Evolutionary conservation across 2,113 vertebrate genomes (phyloP).

Genomic region (Chloropsis hardwickii): DNA sequence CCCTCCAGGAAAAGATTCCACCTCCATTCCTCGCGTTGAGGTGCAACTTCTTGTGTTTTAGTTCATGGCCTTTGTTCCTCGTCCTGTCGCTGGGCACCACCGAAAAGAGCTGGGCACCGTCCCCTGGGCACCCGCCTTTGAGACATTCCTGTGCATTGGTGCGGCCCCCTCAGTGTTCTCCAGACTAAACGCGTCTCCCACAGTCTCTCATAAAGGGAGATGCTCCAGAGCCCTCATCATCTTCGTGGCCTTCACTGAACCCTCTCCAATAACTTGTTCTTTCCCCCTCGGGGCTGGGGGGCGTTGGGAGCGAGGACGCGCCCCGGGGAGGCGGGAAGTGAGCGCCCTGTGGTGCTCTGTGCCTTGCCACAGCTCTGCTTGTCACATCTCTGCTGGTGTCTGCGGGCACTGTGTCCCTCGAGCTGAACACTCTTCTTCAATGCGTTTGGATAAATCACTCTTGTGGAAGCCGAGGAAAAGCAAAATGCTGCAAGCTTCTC

Average conservation of each 20-base stretch:
- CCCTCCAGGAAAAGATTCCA: not conserved
- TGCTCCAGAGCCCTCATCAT: not conserved
- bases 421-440: rapidly evolving
- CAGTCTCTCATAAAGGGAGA: not conserved
- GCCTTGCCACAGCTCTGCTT: rapidly evolving
- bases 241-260: not conserved
- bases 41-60: not conserved
- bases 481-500: rapidly evolving
- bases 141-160: too few relatives aligned
- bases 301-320: rapidly evolving
- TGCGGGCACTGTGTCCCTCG: rapidly evolving
- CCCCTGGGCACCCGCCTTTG: not conserved
- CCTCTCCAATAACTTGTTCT: not conserved
- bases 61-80: not conserved
- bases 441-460: rapidly evolving
- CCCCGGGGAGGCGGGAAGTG: too few relatives aligned
- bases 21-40: not conserved
- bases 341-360: not conserved
- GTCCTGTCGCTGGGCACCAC: not conserved
- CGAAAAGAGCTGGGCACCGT: not conserved
- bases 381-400: rapidly evolving
- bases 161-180: too few relatives aligned
- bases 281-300: rapidly evolving
- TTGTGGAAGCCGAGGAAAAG: not conserved
- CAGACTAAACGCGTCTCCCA: not conserved